Evolutionary conservation across 2,113 vertebrate genomes (phyloP), one percentile per base, ranked within the genome.

Genomic region (Protomyctophum bolini): DNA sequence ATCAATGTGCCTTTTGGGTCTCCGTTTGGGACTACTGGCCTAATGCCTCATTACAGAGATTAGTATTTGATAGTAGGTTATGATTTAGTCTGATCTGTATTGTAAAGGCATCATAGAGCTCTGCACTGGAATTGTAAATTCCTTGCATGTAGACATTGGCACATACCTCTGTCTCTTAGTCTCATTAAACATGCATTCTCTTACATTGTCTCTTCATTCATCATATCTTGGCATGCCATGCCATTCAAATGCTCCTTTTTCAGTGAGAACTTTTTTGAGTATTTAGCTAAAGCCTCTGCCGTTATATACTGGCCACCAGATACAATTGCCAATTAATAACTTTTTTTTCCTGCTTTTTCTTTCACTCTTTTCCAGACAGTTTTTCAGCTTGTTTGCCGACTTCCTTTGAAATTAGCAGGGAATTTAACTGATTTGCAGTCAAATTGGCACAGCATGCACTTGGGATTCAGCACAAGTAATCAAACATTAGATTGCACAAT

Each of bases 61-160:
- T 29, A 33, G 28, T 48, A 68, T 86, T 72, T 83, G 82, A 85
- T 75, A 21, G 69, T 2, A 70, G 63, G 81, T 21, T 21, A 78
- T 10, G 56, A 63, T 76, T 66, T 83, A 66, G 83, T 87, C 84
- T 33, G 79, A 89, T 87, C 81, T 77, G 66, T 55, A 66, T 67
- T 66, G 70, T 67, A 41, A 41, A 41, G 33, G 33, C 33, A 76
- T 75, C 68, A 75, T 63, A 65, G 83, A 73, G 64, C 66, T 82
- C 80, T 56, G 75, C 63, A 87, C 83, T 86, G 79, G 70, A 80
- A 79, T 81, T 3, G 64, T 68, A 55, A 1, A 29, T 21, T 56
- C 75, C 77, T 82, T 81, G 69, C 70, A 2, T 65, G 62, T 10
- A 0, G 68, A 75, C 15, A 59, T 78, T 76, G 71, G 73, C 79